Base-by-base conservation (phyloP, 2,888 invertebrate genomes). In the Drosophila monieri region DNA sequence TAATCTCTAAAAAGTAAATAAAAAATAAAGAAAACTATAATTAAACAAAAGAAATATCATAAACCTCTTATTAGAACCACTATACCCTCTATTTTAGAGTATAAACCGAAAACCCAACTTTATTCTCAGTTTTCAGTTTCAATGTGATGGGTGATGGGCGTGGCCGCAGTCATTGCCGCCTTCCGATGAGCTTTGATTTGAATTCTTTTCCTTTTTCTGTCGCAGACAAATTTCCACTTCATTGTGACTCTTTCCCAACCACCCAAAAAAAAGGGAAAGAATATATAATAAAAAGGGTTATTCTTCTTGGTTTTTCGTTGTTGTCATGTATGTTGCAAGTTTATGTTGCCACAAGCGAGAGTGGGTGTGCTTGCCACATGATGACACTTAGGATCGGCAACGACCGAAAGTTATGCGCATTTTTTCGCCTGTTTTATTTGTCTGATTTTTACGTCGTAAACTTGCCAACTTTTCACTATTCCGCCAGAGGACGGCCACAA, bases 181-280 rank as follows among this genome's bases (percentile, higher is more conserved):
- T 61, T 30, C 23, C 60, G 47, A 61, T 61, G 60, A 57, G 74
- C 80, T 85, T 70, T 67, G 81, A 81, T 78, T 78, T 67, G 66
- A 73, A 62, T 69, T 69, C 47, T 59, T 67, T 73, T 54, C 66
- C 58, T 62, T 51, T 39, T 39, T 56, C 44, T 49, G 47, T 43
- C 67, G 55, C 70, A 78, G 73, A 76, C 85, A 68, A 80, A 78
- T 79, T 73, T 78, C 62, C 83, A 78, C 76, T 76, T 73, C 79
- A 78, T 85, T 61, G 39, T 41, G 49, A 48, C 48, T 56, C 18
- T 47, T 37, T 10, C 18, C 18, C 41, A 15, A 3, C 76, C 61
- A 66, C 69, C 62, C 64, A 23, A 9, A n/a, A 15, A 27, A 15
- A 32, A 23, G 6, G 18, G 23, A 39, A n/a, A 48, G 15, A 27